Percentiles rank a stretch among this genome's conserved stretches.
phyloP scores from a whole-genome alignment of 2,113 vertebrate species.

The Microcebus griseorufus region DNA sequence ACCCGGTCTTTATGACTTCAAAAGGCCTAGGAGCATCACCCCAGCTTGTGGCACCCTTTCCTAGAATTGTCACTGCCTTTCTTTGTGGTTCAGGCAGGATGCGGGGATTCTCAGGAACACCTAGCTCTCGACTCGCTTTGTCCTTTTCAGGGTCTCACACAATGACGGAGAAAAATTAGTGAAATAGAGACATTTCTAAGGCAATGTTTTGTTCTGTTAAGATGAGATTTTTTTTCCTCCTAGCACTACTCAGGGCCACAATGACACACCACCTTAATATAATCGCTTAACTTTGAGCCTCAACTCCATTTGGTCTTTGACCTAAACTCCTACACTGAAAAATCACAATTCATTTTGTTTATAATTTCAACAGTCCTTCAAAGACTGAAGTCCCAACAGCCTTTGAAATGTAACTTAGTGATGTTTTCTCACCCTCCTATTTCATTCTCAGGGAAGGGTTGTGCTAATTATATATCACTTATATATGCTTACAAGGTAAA shows the following conservation, averaged over 20 bases:
- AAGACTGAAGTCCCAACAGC: not conserved
- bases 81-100: not conserved
- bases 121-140: not conserved
- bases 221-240: not conserved
- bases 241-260: not conserved
- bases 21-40: not conserved
- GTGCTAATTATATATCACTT: not conserved
- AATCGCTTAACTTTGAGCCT: not conserved
- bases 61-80: not conserved
- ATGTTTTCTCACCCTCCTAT: not conserved
- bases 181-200: not conserved
- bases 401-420: not conserved
- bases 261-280: not conserved
- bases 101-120: not conserved
- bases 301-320: not conserved
- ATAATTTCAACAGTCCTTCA: not conserved
- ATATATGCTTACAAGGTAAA: not conserved
- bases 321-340: not conserved
- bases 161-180: not conserved
- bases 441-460: not conserved
- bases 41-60: not conserved
- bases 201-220: not conserved
- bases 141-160: not conserved
- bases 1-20: not conserved
- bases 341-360: slow-evolving; percentile 7